Evolutionary conservation across 2,113 vertebrate genomes (phyloP).

Genomic region (Crocuta crocuta): DNA sequence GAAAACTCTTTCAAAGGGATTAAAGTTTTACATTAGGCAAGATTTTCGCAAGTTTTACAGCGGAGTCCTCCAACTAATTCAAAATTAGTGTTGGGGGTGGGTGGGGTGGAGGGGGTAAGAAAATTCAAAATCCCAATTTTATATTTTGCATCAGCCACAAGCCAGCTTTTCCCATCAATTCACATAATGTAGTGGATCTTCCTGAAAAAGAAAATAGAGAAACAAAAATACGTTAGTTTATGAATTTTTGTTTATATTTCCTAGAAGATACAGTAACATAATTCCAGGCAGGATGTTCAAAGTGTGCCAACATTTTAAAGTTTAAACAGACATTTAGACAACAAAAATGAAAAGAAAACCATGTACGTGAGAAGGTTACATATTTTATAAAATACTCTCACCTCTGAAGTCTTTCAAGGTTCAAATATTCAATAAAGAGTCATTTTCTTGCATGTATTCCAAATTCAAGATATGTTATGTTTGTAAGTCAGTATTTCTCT

Average conservation of each 20-base stretch:
- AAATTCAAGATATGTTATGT: neutral
- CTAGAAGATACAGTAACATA: neutral
- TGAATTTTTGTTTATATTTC: neutral
- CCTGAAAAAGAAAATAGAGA: constrained; percentile 80
- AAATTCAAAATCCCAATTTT: constrained; percentile 93
- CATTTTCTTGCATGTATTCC: neutral
- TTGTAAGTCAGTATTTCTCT: neutral
- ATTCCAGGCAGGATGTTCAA: neutral
- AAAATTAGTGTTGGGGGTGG: constrained; percentile 91
- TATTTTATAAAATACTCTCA: neutral
- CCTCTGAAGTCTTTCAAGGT: neutral
- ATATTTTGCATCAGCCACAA: constrained; percentile 93
- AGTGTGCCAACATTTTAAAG: neutral
- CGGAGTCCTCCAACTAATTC: constrained; percentile 92
- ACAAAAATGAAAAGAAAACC: neutral
- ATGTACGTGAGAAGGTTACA: neutral
- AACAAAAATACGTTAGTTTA: no score
- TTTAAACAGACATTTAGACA: neutral
- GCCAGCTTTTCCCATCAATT: constrained; percentile 89
- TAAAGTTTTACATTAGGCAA: constrained; percentile 86
- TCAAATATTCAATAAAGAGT: neutral
- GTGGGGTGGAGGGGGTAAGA: constrained; percentile 75
- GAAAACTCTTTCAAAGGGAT: neutral
- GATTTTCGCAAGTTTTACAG: constrained; percentile 89
- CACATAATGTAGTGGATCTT: constrained; percentile 87